phyloP scores from a whole-genome alignment of 2,797 vertebrate species.

The Thripadectes ignobilis region DNA sequence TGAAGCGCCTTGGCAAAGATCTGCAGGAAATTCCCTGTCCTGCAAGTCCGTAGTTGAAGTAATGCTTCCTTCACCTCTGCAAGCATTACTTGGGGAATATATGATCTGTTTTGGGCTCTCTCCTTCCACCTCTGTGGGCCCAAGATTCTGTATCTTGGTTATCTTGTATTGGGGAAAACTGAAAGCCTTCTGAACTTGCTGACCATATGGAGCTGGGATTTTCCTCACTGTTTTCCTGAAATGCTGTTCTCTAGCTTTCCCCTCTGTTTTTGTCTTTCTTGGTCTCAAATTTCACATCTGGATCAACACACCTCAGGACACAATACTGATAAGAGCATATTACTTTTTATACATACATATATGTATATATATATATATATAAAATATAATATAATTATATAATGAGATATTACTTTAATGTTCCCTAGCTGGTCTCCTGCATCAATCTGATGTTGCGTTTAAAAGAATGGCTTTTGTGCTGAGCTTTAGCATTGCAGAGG shows the following conservation, averaged over 20 bases:
- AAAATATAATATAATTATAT: not conserved
- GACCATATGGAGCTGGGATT: not conserved
- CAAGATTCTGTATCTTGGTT: not conserved
- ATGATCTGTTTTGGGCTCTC: not conserved
- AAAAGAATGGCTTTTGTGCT: not conserved
- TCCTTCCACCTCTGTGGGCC: not conserved
- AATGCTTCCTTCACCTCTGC: not conserved
- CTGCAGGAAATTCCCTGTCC: not conserved
- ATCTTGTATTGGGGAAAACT: not conserved
- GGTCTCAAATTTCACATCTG: slow-evolving; percentile 2
- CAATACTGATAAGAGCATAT: not conserved
- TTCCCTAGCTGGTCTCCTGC: not conserved
- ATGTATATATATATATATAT: not conserved
- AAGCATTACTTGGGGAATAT: not conserved
- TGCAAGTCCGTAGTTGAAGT: not conserved
- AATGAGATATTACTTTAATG: not conserved
- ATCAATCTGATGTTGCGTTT: not conserved
- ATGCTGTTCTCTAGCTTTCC: not conserved
- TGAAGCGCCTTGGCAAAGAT: not conserved
- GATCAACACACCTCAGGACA: not conserved
- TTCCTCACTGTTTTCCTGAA: not conserved
- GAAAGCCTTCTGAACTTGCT: not conserved
- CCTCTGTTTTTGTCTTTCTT: not conserved
- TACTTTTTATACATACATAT: not conserved
- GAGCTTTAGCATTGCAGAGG: not conserved